Percentiles rank a stretch among this genome's conserved stretches.
Conservation (phyloP, 2,888 invertebrate species). For the Ischnus inquisitorius region DNA sequence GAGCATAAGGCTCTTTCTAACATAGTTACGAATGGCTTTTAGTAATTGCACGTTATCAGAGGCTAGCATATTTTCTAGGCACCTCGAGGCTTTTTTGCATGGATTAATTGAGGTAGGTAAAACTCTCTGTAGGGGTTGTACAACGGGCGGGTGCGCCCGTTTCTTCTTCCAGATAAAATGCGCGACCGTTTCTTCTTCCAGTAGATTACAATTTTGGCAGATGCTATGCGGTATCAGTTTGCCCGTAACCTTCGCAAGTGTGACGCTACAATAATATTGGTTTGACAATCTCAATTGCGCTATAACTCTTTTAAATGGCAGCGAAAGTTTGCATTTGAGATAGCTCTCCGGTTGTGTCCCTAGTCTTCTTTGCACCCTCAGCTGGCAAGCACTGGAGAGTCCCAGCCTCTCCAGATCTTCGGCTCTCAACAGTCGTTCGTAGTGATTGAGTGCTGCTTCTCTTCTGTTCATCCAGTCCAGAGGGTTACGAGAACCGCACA, state of each 20-base stretch:
- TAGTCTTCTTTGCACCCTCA: conserved; percentile 5
- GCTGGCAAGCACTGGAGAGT: conserved; percentile 4
- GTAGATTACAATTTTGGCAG: conserved; percentile 4
- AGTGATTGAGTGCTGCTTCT: no score
- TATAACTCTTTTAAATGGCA: background rate
- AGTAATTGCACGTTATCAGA: no score
- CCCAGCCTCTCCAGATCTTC: no score
- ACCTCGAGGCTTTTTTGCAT: no score
- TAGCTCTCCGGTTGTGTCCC: conserved; percentile 1
- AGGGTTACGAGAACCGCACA: no score
- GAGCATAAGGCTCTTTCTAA: background rate
- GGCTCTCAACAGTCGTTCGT: no score
- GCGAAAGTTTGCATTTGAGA: background rate
- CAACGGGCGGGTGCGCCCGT: background rate
- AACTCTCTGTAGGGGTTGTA: background rate
- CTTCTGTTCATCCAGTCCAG: no score
- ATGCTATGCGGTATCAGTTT: background rate
- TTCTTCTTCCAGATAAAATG: conserved; percentile 25
- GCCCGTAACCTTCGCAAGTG: background rate
- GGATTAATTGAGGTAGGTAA: background rate
- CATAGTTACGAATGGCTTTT: background rate
- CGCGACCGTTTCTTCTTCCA: background rate
- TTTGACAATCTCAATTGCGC: conserved; percentile 26
- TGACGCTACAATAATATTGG: conserved; percentile 14
- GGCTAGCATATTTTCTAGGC: no score